Evolutionary conservation across 2,113 vertebrate genomes (phyloP).

Genomic region (Ceuthmochares aereus): DNA sequence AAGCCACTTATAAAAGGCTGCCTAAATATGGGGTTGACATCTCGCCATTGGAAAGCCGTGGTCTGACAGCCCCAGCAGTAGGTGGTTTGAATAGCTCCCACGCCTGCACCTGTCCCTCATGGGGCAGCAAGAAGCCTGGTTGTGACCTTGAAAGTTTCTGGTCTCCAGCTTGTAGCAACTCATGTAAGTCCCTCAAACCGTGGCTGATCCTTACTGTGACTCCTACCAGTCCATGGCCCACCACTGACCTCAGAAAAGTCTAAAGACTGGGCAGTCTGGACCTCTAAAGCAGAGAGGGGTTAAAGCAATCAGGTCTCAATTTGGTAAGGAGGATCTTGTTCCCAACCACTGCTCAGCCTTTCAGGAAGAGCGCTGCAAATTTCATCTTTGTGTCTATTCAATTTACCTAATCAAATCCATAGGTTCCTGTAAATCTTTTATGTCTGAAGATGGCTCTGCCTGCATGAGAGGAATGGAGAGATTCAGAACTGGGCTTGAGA

Average conservation of each 20-base stretch:
- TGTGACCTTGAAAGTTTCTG: neutral
- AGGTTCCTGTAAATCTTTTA: neutral
- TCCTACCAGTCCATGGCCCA: neutral
- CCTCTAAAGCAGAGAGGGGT: neutral
- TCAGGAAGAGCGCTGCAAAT: neutral
- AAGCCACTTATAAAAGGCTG: neutral
- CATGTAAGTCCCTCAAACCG: neutral
- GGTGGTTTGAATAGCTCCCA: neutral
- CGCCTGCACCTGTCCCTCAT: accelerated
- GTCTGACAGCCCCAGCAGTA: neutral
- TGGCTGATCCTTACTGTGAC: neutral
- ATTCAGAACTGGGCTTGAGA: neutral
- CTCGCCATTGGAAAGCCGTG: neutral
- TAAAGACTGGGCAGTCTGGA: neutral
- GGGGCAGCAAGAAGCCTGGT: neutral
- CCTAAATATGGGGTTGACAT: neutral
- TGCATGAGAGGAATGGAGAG: neutral
- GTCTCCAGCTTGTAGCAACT: neutral
- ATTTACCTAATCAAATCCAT: neutral
- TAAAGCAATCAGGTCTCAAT: neutral
- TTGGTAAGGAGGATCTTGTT: neutral
- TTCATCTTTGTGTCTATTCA: neutral
- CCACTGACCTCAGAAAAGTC: neutral
- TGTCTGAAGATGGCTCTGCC: neutral
- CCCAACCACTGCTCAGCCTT: neutral